phyloP scores from a whole-genome alignment of 2,113 vertebrate genomes.

The Albula glossodonta region DNA sequence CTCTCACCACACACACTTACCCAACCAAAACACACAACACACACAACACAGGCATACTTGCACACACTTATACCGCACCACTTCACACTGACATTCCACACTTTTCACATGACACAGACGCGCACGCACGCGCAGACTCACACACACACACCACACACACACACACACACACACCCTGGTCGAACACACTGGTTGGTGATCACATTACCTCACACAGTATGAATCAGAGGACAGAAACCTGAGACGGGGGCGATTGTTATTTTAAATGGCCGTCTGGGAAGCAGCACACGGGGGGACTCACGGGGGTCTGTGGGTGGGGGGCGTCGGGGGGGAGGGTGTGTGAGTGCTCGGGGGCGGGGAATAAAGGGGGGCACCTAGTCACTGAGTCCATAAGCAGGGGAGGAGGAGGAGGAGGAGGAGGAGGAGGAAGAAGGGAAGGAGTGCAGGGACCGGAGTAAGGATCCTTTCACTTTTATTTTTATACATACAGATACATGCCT shows the following conservation, averaged over 20 bases:
- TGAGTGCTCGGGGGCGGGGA: no score
- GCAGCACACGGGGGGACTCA: conserved; percentile 48
- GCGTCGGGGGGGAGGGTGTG: neutral
- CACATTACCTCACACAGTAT: conserved; percentile 74
- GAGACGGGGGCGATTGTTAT: conserved; percentile 75
- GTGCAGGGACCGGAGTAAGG: no score
- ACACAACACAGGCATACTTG: neutral
- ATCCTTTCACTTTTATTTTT: no score
- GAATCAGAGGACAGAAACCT: conserved; percentile 67
- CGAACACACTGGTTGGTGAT: conserved; percentile 58
- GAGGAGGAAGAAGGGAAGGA: no score
- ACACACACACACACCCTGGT: conserved; percentile 31
- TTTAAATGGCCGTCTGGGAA: conserved; percentile 75
- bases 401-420: neutral
- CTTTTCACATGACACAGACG: neutral
- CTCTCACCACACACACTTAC: neutral
- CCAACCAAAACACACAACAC: neutral
- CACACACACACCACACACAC: no score
- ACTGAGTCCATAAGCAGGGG: neutral
- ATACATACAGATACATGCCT: no score
- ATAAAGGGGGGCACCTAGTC: no score
- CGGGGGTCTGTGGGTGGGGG: conserved; percentile 16
- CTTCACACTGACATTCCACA: conserved; percentile 18
- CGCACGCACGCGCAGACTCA: no score
- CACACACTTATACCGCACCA: conserved; percentile 1